Percentiles rank a stretch among this genome's conserved stretches.
Conservation (phyloP, 1,140 invertebrate genomes). For the Ceratina japonica region DNA sequence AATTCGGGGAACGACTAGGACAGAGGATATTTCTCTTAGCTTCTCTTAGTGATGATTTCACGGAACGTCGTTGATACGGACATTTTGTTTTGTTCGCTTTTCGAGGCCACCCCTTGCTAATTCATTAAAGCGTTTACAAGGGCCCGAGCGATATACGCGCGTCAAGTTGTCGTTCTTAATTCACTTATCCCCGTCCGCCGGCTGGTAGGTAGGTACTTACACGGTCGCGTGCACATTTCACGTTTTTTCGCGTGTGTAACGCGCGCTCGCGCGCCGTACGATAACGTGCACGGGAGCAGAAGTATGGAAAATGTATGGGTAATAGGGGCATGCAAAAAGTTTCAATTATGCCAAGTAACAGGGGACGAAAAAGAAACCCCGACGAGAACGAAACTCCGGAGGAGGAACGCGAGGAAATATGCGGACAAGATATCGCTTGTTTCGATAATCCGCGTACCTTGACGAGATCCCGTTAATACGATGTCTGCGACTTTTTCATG, state of each 20-base stretch:
- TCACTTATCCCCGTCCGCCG: conserved; percentile 27
- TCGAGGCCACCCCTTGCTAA: conserved; percentile 51
- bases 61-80: background rate
- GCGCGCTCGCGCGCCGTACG: background rate
- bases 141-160: conserved; percentile 26
- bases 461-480: no score
- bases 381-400: background rate
- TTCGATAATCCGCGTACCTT: background rate
- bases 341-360: conserved; percentile 40
- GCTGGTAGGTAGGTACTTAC: conserved; percentile 9
- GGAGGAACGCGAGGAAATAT: conserved; percentile 9
- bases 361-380: background rate
- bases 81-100: conserved; percentile 49
- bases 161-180: no score
- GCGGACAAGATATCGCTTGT: background rate
- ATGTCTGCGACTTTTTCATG: background rate
- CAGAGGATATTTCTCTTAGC: no score
- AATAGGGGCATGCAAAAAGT: conserved; percentile 5
- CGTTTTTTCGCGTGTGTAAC: conserved; percentile 8
- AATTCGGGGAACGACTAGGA: no score
- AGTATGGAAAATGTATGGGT: conserved; percentile 7
- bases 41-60: no score
- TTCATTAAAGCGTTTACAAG: conserved; percentile 64
- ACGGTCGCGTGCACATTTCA: conserved; percentile 35
- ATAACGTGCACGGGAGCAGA: background rate